A percentile compares a stretch with the other conserved stretches of the same genome.
Evolutionary conservation across 2,888 invertebrate genomes (phyloP).

Genomic region (Hartigia nigra): DNA sequence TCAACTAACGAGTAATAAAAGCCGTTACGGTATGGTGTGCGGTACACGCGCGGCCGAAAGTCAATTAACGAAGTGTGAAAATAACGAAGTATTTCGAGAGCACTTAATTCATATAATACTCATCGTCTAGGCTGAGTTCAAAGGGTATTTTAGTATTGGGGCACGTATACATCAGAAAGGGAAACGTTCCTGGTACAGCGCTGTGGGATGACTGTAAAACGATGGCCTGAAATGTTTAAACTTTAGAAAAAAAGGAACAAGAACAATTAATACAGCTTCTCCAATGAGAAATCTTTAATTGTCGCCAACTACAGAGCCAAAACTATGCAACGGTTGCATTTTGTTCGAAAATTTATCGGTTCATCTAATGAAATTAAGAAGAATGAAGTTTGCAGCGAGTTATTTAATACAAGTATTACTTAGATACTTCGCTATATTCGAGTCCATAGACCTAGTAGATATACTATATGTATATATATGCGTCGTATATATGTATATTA

Average conservation of each 20-base stretch:
- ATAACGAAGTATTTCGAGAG: conserved; percentile 30
- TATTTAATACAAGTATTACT: too few species aligned
- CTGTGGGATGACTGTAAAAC: background rate
- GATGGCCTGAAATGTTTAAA: background rate
- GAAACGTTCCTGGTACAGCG: background rate
- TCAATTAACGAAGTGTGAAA: conserved; percentile 39
- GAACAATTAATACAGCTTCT: background rate
- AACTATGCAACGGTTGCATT: too few species aligned
- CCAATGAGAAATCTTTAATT: background rate
- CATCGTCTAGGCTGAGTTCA: conserved; percentile 23
- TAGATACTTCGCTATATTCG: too few species aligned
- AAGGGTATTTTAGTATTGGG: conserved; percentile 33
- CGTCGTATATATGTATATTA: background rate
- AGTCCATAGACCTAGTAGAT: too few species aligned
- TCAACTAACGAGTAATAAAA: background rate
- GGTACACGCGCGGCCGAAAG: conserved; percentile 19
- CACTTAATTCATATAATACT: background rate
- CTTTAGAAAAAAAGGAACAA: background rate
- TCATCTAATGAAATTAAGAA: too few species aligned
- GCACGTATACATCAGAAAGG: background rate
- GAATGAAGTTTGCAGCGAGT: too few species aligned
- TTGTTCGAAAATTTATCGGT: too few species aligned
- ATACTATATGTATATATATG: too few species aligned
- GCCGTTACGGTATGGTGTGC: background rate
- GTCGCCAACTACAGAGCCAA: too few species aligned